These are phyloP conservation scores for Eristalis intricaria DNA, from an alignment of 2,888 invertebrate genomes.

Conservation along the genomic window DNA sequence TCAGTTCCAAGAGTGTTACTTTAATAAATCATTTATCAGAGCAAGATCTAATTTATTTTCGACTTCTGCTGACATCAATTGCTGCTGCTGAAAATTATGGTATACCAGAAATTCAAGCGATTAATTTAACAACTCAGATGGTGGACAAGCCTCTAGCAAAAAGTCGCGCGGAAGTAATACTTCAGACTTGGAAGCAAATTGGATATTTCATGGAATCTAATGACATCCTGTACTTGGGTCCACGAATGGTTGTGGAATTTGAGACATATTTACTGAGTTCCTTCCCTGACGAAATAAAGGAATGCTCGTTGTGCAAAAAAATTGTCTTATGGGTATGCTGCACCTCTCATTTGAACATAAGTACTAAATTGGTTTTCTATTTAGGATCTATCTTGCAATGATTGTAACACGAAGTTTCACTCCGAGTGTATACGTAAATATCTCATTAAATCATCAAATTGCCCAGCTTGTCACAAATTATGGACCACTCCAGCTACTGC, in stretches of 20 bases:
- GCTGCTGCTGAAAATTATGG: conserved; percentile 73
- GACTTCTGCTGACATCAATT: conserved; percentile 72
- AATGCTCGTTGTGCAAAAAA: conserved; percentile 74
- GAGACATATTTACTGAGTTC: conserved; percentile 73
- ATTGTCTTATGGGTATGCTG: conserved; percentile 75
- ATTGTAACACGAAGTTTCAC: conserved; percentile 74
- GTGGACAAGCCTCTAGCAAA: conserved; percentile 73
- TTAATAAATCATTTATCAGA: conserved; percentile 73
- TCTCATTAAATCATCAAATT: conserved; percentile 74
- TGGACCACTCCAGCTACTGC: conserved; percentile 72
- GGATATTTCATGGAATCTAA: conserved; percentile 75
- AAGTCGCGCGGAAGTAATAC: conserved; percentile 74
- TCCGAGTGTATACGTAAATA: conserved; percentile 75
- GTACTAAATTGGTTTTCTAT: conserved; percentile 14
- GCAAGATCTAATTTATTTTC: conserved; percentile 75
- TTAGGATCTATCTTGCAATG: conserved; percentile 74
- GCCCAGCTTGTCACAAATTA: conserved; percentile 73
- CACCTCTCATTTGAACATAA: not conserved
- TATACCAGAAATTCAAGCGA: conserved; percentile 73
- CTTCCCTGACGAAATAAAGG: conserved; percentile 74
- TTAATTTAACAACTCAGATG: conserved; percentile 71
- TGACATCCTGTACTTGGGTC: conserved; percentile 74
- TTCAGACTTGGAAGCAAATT: conserved; percentile 73
- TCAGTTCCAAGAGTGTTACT: conserved; percentile 73
- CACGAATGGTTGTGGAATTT: conserved; percentile 75